Evolutionary conservation across 1,140 invertebrate species (phyloP), one percentile per base, ranked within the genome.

Genomic region (Papilio machaon): DNA sequence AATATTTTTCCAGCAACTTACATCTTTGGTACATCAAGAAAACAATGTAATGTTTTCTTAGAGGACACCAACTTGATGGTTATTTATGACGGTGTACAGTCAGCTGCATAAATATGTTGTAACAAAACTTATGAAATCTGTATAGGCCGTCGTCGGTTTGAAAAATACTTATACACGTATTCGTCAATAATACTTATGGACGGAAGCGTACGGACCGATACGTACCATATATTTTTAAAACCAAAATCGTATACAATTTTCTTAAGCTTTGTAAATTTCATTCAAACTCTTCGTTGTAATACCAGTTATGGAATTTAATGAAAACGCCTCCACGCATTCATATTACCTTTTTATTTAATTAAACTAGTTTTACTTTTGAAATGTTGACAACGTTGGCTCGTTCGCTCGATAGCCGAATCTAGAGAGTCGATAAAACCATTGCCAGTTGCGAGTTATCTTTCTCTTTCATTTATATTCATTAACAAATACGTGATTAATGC

Each of bases 391-490:
- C 46, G 23, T 54, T 47, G 47, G 2, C 49, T 30, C 47, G 73
- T 9, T 64, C 19, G 3, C 60, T 23, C 8, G 58, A 47, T 19
- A 58, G 49, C 47, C 52, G 23, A 23, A 15, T 54, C 54, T 78
- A 78, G 49, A 38, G 30, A 54, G n/a, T 35, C 47, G 75, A 77
- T n/a, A 38, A 58, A 77, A 60, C 54, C 1, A 30, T 38, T n/a
- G 75, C 7, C 7, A 8, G 47, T 1, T 17, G 46, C 47, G 17
- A 30, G 11, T 77, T 77, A 77, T 77, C 75, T 54, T 52, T 38
- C 52, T 38, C 23, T 77, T 77, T 30, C 75, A 52, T 77, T 77
- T 38, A 15, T 35, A 60, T 60, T 23, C 75, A 77, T 77, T 77
- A 60, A 6, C 11, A 77, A 77, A 77, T 60, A 60, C 30, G 15